Evolutionary conservation across 2,797 vertebrate genomes (phyloP), one percentile per base, ranked within the genome.

Genomic region (Decapterus maruadsi): DNA sequence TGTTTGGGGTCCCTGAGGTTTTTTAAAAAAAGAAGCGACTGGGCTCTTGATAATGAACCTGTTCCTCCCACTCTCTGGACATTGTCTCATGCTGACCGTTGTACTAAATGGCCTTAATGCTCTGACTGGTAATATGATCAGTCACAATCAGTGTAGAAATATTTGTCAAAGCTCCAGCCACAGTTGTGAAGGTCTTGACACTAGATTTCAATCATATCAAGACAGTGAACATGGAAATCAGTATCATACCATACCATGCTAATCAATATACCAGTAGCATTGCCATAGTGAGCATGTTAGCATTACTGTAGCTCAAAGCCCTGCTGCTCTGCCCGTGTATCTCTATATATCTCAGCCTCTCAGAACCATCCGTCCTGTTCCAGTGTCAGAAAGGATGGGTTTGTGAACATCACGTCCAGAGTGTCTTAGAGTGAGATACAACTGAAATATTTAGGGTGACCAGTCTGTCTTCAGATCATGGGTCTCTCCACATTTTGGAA

Each of bases 381-480:
- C 3, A 20, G 16, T 17, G 8, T 36, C 10, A 68, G 56, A 6
- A 36, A 46, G 14, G 6, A 11, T 20, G 9, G 61, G 51, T 61
- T 57, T 53, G 50, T 26, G 50, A 51, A n/a, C 10, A 22, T 22
- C n/a, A 51, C n/a, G 22, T 51, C 17, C 31, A 57, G 4, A 6
- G 4, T n/a, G 34, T 50, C 8, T 31, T 17, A 2, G 34, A 40
- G 26, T 29, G 14, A 31, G 50, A 11, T 50, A 10, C 66, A 16
- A n/a, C 5, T 68, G 10, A 12, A 57, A 68, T 43, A 55, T 57
- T 67, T 50, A n/a, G 29, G 38, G 12, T 59, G 57, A 58, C 12
- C 36, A 43, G 0, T 38, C 46, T n/a, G 31, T 51, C 9, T 19
- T 48, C 29, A 31, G 22, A n/a, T 20, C 36, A 20, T 36, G 8